phyloP scores from a whole-genome alignment of 2,888 invertebrate genomes.

The Cepaea hortensis region DNA sequence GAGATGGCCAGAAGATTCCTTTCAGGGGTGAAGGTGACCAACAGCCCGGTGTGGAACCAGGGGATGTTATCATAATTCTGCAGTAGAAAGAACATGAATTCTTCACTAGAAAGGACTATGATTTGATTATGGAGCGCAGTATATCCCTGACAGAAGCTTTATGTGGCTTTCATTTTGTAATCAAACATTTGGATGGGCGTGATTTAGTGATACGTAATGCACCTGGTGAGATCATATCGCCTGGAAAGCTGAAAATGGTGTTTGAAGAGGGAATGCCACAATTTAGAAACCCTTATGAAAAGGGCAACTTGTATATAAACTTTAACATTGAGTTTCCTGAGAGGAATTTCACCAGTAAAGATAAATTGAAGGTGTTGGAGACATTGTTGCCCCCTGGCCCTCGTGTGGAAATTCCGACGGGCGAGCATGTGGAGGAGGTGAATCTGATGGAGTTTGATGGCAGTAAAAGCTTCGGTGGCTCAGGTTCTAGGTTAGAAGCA shows the following conservation, averaged over 20 bases:
- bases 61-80: slow-evolving; percentile 91
- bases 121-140: slow-evolving; percentile 82
- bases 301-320: slow-evolving; percentile 90
- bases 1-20: slow-evolving; percentile 88
- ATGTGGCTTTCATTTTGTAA: slow-evolving; percentile 89
- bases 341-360: slow-evolving; percentile 83
- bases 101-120: slow-evolving; percentile 87
- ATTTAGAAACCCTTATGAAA: slow-evolving; percentile 88
- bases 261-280: slow-evolving; percentile 93
- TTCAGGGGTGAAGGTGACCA: slow-evolving; percentile 94
- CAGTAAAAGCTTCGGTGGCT: too few species aligned
- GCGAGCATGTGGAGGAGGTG: slow-evolving; percentile 87
- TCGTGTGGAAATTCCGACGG: slow-evolving; percentile 81
- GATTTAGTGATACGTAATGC: slow-evolving; percentile 86
- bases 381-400: too few species aligned
- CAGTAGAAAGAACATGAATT: slow-evolving; percentile 87
- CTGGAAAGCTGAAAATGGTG: slow-evolving; percentile 84
- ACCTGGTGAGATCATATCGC: slow-evolving; percentile 89
- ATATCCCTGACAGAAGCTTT: slow-evolving; percentile 92
- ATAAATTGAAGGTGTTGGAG: slow-evolving; percentile 78
- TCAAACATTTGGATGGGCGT: slow-evolving; percentile 93
- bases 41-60: slow-evolving; percentile 87
- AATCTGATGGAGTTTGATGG: too few species aligned
- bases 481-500: too few species aligned
- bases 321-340: slow-evolving; percentile 90